Conservation (phyloP, 2,113 vertebrate species). For the Centrocercus urophasianus region DNA sequence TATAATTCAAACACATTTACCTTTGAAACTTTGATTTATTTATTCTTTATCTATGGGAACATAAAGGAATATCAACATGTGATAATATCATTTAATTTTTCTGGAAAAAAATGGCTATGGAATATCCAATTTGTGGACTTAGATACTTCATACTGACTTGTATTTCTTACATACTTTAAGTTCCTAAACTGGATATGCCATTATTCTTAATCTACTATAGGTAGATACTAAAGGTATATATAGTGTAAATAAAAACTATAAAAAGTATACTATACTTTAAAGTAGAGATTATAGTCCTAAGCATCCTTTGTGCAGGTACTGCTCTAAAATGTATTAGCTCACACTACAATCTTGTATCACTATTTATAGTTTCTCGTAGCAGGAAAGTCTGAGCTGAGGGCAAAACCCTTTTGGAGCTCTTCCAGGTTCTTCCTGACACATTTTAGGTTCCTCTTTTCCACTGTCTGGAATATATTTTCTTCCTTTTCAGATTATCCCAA, state of each 20-base stretch:
- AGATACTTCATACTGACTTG: not conserved
- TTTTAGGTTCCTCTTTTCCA: not conserved
- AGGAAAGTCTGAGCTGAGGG: not conserved
- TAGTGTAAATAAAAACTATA: too few relatives aligned
- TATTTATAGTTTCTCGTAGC: not conserved
- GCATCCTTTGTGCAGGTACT: not conserved
- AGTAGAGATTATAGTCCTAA: not conserved
- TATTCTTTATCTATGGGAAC: not conserved
- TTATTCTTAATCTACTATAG: not conserved
- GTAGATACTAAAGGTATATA: too few relatives aligned
- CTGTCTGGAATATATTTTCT: not conserved
- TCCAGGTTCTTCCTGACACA: not conserved
- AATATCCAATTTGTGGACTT: not conserved
- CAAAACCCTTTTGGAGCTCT: not conserved
- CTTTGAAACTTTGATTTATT: not conserved
- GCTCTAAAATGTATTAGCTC: not conserved
- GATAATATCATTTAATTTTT: not conserved
- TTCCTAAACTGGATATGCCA: not conserved
- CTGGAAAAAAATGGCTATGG: not conserved
- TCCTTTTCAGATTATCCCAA: not conserved
- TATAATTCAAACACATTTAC: not conserved
- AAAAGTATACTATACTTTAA: not conserved
- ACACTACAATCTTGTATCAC: not conserved
- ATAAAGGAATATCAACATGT: not conserved
- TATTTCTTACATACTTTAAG: not conserved